These are phyloP conservation scores for Oophaga sylvatica DNA, from an alignment of 2,797 vertebrate species.

Conservation along the genomic window DNA sequence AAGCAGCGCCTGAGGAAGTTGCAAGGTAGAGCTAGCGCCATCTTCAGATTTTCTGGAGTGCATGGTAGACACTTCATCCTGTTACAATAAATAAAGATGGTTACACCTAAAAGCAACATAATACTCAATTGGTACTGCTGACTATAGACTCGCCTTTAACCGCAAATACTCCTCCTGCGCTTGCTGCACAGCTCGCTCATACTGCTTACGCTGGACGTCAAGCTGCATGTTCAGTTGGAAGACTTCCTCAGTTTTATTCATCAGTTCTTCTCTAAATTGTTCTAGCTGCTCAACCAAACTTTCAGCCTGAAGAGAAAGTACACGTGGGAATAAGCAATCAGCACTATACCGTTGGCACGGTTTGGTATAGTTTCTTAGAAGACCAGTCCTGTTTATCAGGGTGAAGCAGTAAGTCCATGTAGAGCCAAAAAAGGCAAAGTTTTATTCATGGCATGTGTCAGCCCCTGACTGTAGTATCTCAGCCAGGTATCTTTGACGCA, in stretches of 20 bases:
- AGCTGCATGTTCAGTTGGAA: slow-evolving; percentile 80
- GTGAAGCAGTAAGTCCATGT: too few relatives aligned
- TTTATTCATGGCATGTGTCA: too few relatives aligned
- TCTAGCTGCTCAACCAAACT: slow-evolving; percentile 79
- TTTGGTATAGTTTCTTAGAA: too few relatives aligned
- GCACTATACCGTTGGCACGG: too few relatives aligned
- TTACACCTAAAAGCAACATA: background rate
- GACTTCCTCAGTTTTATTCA: slow-evolving; percentile 80
- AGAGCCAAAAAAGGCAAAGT: too few relatives aligned
- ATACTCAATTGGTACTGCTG: background rate
- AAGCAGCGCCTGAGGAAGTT: slow-evolving; percentile 81
- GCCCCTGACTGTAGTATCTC: too few relatives aligned
- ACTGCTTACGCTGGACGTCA: slow-evolving; percentile 74
- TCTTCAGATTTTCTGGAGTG: slow-evolving; percentile 17
- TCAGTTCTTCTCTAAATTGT: slow-evolving; percentile 77
- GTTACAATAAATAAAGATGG: background rate
- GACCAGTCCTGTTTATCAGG: too few relatives aligned
- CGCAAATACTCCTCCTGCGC: slow-evolving; percentile 71
- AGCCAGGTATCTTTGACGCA: too few relatives aligned
- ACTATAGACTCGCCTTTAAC: slow-evolving; percentile 71
- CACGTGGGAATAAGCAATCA: too few relatives aligned
- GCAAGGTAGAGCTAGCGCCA: slow-evolving; percentile 61
- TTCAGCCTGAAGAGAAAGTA: slow-evolving; percentile 74
- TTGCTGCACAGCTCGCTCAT: slow-evolving; percentile 64
- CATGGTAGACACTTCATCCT: slow-evolving; percentile 34